These are phyloP conservation scores for Drosophila fulvimacula DNA, from an alignment of 2,888 invertebrate species.

Conservation along the genomic window DNA sequence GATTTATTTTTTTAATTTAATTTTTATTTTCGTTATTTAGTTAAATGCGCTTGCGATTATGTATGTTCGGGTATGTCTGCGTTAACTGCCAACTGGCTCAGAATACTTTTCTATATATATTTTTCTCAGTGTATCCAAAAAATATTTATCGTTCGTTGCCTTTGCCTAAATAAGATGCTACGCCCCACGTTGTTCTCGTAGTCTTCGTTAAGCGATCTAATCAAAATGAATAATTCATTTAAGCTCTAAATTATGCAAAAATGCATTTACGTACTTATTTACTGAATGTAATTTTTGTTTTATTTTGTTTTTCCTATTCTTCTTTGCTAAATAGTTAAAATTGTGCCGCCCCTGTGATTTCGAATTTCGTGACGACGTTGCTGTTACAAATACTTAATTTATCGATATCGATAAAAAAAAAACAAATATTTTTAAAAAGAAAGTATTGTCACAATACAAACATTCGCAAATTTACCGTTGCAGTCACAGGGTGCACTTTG, in stretches of 20 bases:
- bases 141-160: conserved; percentile 63
- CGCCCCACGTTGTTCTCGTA: not conserved
- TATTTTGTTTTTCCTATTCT: conserved; percentile 4
- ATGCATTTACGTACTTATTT: conserved; percentile 55
- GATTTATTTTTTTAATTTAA: conserved; percentile 43
- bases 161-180: conserved; percentile 45
- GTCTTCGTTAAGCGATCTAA: conserved; percentile 39
- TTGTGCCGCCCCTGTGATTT: conserved; percentile 4
- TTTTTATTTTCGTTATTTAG: conserved; percentile 9
- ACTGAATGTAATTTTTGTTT: conserved; percentile 28
- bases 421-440: not conserved
- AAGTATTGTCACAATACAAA: conserved; percentile 4
- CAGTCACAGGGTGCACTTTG: conserved; percentile 13
- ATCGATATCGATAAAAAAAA: not conserved
- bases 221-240: conserved; percentile 34
- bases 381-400: conserved; percentile 10
- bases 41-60: conserved; percentile 79
- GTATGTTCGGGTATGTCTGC: conserved; percentile 76
- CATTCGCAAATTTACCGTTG: not conserved
- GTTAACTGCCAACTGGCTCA: conserved; percentile 52
- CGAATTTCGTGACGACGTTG: conserved; percentile 1
- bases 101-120: conserved; percentile 41
- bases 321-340: conserved; percentile 19
- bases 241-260: conserved; percentile 71
- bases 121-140: conserved; percentile 21